phyloP scores from a whole-genome alignment of 2,888 invertebrate genomes.

The Eugnorisma glareosa region DNA sequence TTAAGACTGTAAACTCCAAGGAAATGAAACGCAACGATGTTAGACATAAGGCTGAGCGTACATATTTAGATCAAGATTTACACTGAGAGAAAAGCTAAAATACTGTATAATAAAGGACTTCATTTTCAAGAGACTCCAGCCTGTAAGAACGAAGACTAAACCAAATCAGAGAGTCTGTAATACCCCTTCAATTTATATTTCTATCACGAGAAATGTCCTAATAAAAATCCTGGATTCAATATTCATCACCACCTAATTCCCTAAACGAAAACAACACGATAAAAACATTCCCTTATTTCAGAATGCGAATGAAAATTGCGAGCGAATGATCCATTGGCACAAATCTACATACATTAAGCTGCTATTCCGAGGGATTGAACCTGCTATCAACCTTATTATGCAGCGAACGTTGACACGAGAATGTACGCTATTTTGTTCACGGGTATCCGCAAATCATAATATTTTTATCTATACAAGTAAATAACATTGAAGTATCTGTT shows the following conservation, averaged over 20 bases:
- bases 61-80: neutral
- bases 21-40: neutral
- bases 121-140: neutral
- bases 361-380: constrained; percentile 49
- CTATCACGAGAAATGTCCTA: neutral
- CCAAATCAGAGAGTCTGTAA: neutral
- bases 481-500: too few relatives aligned
- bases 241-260: constrained; percentile 38
- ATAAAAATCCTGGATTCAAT: constrained; percentile 33
- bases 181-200: neutral
- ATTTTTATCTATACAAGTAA: neutral
- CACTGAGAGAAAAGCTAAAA: neutral
- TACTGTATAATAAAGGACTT: neutral
- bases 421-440: constrained; percentile 30
- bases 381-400: constrained; percentile 50
- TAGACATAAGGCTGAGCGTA: neutral
- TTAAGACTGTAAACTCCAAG: neutral
- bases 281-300: constrained; percentile 49
- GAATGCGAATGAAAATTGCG: constrained; percentile 49
- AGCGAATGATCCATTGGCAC: constrained; percentile 58
- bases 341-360: constrained; percentile 59
- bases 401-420: constrained; percentile 46
- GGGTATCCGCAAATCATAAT: neutral
- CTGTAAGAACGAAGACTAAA: neutral
- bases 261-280: constrained; percentile 47